Percentiles rank a stretch among this genome's conserved stretches.
phyloP scores from a whole-genome alignment of 2,113 vertebrate genomes.

The Bettongia penicillata region DNA sequence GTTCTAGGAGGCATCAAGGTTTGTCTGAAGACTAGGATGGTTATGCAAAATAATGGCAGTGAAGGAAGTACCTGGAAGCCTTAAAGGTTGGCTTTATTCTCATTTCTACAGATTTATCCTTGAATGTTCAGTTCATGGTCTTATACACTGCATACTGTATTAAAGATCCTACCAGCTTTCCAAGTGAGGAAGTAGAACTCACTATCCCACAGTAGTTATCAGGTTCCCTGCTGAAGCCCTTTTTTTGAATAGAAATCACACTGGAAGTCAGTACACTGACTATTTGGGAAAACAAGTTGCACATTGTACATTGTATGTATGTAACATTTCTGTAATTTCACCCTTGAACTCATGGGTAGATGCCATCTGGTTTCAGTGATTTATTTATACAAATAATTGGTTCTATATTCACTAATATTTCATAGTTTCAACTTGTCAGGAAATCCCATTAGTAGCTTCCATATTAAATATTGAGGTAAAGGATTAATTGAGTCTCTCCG shows the following conservation, averaged over 20 bases:
- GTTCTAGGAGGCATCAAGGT: not conserved
- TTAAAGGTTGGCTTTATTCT: not conserved
- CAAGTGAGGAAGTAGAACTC: not conserved
- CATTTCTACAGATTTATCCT: not conserved
- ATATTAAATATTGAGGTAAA: not conserved
- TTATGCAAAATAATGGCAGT: not conserved
- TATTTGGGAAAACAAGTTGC: slow-evolving; percentile 6
- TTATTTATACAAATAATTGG: slow-evolving; percentile 2
- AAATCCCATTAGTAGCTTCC: not conserved
- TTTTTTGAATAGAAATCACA: not conserved
- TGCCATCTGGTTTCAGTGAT: not conserved
- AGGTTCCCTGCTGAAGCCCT: not conserved
- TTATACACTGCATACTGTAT: not conserved
- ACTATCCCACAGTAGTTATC: not conserved
- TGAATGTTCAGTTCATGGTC: not conserved
- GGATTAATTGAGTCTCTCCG: not conserved
- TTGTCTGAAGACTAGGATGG: not conserved
- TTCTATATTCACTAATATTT: not conserved
- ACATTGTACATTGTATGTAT: not conserved
- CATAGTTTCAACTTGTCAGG: not conserved
- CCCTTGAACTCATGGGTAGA: not conserved
- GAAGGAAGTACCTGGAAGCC: not conserved
- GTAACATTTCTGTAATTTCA: not conserved
- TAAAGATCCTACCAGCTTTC: not conserved
- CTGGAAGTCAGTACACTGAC: not conserved